phyloP scores from a whole-genome alignment of 1,140 invertebrate genomes.

The Heliconius eleuchia region DNA sequence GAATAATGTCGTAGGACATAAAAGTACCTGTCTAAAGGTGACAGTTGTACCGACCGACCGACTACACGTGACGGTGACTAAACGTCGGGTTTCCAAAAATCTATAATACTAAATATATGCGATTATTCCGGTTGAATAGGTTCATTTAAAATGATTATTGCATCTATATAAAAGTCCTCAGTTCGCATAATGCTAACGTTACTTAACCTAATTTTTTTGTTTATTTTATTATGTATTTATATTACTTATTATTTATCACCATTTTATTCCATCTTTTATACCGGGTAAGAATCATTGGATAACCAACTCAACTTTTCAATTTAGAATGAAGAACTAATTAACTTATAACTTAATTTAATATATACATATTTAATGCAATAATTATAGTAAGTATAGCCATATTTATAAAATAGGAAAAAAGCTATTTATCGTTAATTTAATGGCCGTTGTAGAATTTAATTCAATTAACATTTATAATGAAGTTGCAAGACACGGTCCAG shows the following conservation, averaged over 20 bases:
- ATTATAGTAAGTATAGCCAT: neutral
- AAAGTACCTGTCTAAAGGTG: neutral
- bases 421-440: constrained; percentile 33
- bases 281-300: no score
- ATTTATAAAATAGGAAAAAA: constrained; percentile 21
- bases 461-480: constrained; percentile 45
- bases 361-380: neutral
- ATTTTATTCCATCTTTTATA: no score
- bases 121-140: no score
- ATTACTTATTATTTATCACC: no score
- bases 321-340: neutral
- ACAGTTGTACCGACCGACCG: neutral
- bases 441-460: constrained; percentile 26
- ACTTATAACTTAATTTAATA: neutral
- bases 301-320: neutral
- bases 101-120: no score
- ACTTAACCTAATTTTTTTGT: no score
- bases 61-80: no score
- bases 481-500: constrained; percentile 41
- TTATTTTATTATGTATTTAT: no score
- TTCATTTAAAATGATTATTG: no score
- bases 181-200: no score
- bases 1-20: neutral
- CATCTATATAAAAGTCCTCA: no score
- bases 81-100: no score